phyloP scores from a whole-genome alignment of 2,797 vertebrate genomes.

The Otolemur crassicaudatus region DNA sequence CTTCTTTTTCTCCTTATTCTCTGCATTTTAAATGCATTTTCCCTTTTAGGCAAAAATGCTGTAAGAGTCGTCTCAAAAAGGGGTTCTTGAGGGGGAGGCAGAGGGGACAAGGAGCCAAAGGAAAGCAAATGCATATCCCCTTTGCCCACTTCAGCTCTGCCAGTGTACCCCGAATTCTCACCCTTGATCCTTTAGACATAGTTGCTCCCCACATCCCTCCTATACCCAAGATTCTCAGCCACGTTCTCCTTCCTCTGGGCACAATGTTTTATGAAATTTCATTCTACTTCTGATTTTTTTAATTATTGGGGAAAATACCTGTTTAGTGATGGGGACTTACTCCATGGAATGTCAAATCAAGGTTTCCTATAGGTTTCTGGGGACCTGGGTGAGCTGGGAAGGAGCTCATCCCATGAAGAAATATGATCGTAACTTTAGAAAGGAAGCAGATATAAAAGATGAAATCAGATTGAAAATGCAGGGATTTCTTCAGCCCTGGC shows the following conservation, averaged over 20 bases:
- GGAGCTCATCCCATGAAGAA: slow-evolving; percentile 43
- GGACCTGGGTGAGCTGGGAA: slow-evolving; percentile 32
- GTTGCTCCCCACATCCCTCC: background rate
- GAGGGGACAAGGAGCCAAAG: background rate
- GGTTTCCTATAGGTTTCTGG: slow-evolving; percentile 69
- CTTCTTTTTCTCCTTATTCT: slow-evolving; percentile 61
- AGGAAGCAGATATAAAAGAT: slow-evolving; percentile 46
- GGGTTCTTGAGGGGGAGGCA: slow-evolving; percentile 24
- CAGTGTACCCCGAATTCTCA: background rate
- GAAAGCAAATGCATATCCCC: background rate
- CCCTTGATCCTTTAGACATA: background rate
- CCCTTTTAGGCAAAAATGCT: slow-evolving; percentile 58
- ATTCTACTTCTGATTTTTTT: slow-evolving; percentile 54
- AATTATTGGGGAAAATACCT: background rate
- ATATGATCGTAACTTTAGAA: slow-evolving; percentile 72
- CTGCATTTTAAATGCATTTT: slow-evolving; percentile 73
- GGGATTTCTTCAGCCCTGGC: slow-evolving; percentile 33
- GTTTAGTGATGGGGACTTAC: slow-evolving; percentile 24
- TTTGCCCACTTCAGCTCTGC: slow-evolving; percentile 43
- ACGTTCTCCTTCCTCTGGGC: slow-evolving; percentile 29
- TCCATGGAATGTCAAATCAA: slow-evolving; percentile 36
- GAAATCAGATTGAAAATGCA: slow-evolving; percentile 65
- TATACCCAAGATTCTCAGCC: background rate
- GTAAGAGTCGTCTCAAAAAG: slow-evolving; percentile 19
- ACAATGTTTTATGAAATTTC: slow-evolving; percentile 34